phyloP scores from a whole-genome alignment of 1,140 invertebrate species.

The Drosophila mojavensis region DNA sequence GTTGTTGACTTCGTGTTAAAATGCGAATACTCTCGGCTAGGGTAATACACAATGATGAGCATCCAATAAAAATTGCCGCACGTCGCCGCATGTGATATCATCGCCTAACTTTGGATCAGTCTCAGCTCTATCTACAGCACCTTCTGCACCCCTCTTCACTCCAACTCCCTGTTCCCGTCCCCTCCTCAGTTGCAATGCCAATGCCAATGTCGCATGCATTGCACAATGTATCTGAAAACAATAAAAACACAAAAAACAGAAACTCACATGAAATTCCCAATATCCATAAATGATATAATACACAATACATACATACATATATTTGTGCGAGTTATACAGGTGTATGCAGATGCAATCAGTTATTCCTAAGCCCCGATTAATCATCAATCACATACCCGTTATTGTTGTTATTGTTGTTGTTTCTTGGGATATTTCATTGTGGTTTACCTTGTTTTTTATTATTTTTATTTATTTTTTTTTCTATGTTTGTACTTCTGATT shows the following conservation, averaged over 20 bases:
- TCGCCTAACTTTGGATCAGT: conserved; percentile 62
- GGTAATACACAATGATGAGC: conserved; percentile 68
- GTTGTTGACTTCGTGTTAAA: not conserved
- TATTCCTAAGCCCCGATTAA: conserved; percentile 32
- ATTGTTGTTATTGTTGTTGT: not conserved
- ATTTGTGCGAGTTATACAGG: not conserved
- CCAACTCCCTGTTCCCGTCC: not conserved
- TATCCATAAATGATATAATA: conserved; percentile 1
- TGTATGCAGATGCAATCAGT: conserved; percentile 6
- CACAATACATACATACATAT: not conserved
- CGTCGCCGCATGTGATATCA: conserved; percentile 66
- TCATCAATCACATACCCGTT: conserved; percentile 19
- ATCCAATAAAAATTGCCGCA: conserved; percentile 75
- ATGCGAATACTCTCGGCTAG: not conserved
- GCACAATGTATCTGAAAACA: conserved; percentile 35
- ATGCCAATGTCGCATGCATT: conserved; percentile 43
- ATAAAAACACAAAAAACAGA: conserved; percentile 10
- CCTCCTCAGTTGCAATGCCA: conserved; percentile 34
- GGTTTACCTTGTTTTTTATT: conserved; percentile 14
- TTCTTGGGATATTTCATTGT: conserved; percentile 23
- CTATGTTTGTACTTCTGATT: conserved; percentile 63
- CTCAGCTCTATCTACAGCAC: not conserved
- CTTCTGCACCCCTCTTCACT: not conserved
- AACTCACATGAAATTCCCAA: conserved; percentile 22
- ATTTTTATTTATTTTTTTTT: not conserved